Evolutionary conservation across 2,888 invertebrate species (phyloP), one percentile per base, ranked within the genome.

Genomic region (Cryptops parisi): DNA sequence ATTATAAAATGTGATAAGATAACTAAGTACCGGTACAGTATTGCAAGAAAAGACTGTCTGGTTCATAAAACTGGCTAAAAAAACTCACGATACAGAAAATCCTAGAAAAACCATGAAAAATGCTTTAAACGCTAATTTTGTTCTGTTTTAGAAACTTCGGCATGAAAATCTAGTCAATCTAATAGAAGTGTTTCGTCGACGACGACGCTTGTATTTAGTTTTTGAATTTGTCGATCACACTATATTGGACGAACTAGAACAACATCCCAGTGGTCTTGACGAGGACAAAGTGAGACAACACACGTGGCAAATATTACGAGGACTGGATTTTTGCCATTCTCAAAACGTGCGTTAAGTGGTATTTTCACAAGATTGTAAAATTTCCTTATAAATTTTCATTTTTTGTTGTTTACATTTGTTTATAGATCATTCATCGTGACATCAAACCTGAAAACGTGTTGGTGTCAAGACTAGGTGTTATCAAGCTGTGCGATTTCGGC

Each of bases 401-500:
- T 15, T 12, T 22, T 45, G 6, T 41, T 41, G 5, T 15, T 15
- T 21, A 21, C 9, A 21, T 45, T 45, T 45, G 15, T 45, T 45
- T 15, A n/a, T 15, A 84, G 84, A 81, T 88, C 61, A 84, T 90
- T 62, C 89, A 90, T 65, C 75, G 90, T 45, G 89, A 89, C 65
- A 79, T 89, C 45, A 90, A 90, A 64, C 90, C 89, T 2, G 89
- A 90, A 66, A 90, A 90, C 66, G 82, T 90, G 43, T 71, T 89
- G 54, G 82, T 90, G 0, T 84, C 84, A 0, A 79, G 79, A 56
- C 71, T 76, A 39, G 87, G 87, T 0, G 80, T 89, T 3, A 82
- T 89, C 39, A 89, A 90, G 70, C 72, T 90, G n/a, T 89, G 89
- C 67, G 89, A 90, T 72, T 83, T 90, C 60, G 89, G 90, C 1